Conservation (phyloP, 2,113 vertebrate species). For the Chionodraco myersi region DNA sequence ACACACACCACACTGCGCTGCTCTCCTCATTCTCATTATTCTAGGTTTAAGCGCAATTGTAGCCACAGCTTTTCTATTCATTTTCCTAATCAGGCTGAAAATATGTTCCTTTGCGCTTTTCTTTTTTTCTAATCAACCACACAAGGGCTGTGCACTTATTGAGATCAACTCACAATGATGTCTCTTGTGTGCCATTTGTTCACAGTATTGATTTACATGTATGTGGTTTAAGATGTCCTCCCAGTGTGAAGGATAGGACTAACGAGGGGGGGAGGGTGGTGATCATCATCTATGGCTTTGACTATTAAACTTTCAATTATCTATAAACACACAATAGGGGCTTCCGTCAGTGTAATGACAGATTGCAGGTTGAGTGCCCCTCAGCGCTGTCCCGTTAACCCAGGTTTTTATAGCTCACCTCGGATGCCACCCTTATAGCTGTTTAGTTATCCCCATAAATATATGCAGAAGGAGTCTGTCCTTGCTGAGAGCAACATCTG, state of each 20-base stretch:
- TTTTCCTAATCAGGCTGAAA: neutral
- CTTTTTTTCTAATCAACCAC: conserved; percentile 5
- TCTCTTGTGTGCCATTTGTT: conserved; percentile 31
- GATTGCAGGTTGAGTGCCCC: conserved; percentile 50
- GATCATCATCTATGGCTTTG: conserved; percentile 45
- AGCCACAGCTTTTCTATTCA: neutral
- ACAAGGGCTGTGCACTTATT: conserved; percentile 1
- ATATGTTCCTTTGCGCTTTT: neutral
- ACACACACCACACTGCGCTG: neutral
- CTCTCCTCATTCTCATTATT: neutral
- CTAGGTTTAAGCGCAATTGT: neutral
- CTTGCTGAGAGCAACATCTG: conserved; percentile 81
- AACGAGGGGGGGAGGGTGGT: neutral
- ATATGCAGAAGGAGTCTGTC: conserved; percentile 80
- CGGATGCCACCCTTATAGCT: conserved; percentile 61
- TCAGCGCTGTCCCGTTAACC: conserved; percentile 58
- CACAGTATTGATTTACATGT: conserved; percentile 59
- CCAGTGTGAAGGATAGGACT: conserved; percentile 3
- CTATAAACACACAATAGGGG: conserved; percentile 66
- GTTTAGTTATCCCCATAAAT: conserved; percentile 74
- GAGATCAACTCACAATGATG: conserved; percentile 36
- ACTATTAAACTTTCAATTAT: conserved; percentile 76
- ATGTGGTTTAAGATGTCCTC: conserved; percentile 30
- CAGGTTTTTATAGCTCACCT: conserved; percentile 73
- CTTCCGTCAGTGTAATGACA: conserved; percentile 61